Conservation (phyloP, 2,888 invertebrate genomes). For the Nomada hirtipes region DNA sequence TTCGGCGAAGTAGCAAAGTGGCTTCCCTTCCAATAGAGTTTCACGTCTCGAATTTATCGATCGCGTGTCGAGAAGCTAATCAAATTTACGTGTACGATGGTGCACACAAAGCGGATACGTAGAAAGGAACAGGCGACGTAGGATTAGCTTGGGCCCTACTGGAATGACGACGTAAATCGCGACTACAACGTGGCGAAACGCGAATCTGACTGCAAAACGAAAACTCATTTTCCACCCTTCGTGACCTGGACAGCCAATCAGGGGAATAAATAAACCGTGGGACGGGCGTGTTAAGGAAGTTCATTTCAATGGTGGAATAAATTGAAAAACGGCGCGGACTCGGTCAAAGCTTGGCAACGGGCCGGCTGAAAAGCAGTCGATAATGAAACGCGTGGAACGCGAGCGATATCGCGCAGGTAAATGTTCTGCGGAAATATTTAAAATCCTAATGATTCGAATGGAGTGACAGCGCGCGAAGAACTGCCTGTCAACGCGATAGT, state of each 20-base stretch:
- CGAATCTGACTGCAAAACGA: neutral
- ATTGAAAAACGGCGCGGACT: neutral
- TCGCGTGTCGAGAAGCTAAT: conserved; percentile 31
- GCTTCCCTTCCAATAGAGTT: neutral
- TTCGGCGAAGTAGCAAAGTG: neutral
- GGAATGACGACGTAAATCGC: conserved; percentile 3
- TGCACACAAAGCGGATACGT: conserved; percentile 10
- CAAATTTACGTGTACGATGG: conserved; percentile 42
- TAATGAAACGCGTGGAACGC: conserved; percentile 1
- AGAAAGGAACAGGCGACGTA: neutral
- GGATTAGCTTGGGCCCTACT: conserved; percentile 7
- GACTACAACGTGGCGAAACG: neutral
- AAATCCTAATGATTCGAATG: conserved; percentile 17
- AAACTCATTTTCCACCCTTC: neutral
- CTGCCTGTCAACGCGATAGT: too few species aligned
- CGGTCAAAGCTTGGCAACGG: neutral
- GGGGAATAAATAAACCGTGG: neutral
- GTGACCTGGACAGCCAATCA: too few species aligned
- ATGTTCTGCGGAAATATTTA: conserved; percentile 7
- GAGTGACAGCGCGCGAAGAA: neutral
- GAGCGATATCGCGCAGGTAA: neutral
- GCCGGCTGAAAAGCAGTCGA: neutral
- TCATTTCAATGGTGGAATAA: neutral
- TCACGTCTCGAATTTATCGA: conserved; percentile 27
- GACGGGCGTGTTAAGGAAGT: neutral